A percentile compares a stretch with the other conserved stretches of the same genome.
These are phyloP conservation scores for Papilio machaon DNA, from an alignment of 1,140 invertebrate species.

Conservation along the genomic window DNA sequence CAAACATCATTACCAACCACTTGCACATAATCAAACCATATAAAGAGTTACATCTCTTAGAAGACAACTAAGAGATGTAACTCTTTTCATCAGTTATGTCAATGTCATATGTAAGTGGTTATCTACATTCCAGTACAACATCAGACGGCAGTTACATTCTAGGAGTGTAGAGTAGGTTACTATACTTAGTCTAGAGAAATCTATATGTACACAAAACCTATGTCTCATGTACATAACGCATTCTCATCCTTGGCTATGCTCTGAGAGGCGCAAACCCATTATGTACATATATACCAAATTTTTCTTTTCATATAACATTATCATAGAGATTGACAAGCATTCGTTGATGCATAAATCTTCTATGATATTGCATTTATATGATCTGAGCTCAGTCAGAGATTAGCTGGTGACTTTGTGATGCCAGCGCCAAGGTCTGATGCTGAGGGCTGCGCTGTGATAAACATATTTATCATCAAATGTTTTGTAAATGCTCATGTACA, in stretches of 20 bases:
- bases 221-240: conserved; percentile 66
- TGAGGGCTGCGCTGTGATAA: conserved; percentile 55
- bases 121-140: conserved; percentile 57
- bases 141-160: conserved; percentile 56
- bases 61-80: not conserved
- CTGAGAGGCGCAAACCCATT: conserved; percentile 53
- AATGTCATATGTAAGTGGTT: not conserved
- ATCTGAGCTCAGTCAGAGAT: conserved; percentile 60
- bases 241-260: conserved; percentile 68
- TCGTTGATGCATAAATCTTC: conserved; percentile 42
- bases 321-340: conserved; percentile 45
- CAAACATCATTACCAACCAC: conserved; percentile 36
- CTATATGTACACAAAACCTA: conserved; percentile 65
- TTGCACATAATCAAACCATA: not conserved
- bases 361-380: conserved; percentile 45
- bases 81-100: not conserved
- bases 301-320: conserved; percentile 37
- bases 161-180: conserved; percentile 66
- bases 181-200: conserved; percentile 74
- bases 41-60: not conserved
- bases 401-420: conserved; percentile 59
- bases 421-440: conserved; percentile 58
- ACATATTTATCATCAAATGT: conserved; percentile 43
- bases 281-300: conserved; percentile 31
- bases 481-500: not conserved